phyloP scores from a whole-genome alignment of 37 sponge, comb jelly and placozoan species.

The Ephydatia muelleri region DNA sequence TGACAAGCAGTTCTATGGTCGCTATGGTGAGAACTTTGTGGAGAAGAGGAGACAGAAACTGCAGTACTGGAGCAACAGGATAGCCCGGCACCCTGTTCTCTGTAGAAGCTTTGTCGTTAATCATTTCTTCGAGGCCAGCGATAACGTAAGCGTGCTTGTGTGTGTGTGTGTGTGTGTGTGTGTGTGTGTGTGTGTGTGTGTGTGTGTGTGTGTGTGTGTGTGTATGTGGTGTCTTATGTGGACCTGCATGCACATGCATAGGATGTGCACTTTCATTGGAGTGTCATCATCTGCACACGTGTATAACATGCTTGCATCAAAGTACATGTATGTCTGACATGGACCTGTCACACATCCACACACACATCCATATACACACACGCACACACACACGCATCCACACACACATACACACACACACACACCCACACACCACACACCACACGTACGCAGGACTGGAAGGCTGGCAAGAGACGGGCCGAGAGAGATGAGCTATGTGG shows the following conservation, averaged over 20 bases:
- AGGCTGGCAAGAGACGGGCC: constrained; percentile 93
- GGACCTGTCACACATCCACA: too few relatives aligned
- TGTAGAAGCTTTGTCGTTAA: constrained; percentile 74
- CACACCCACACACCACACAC: neutral
- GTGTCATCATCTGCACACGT: too few relatives aligned
- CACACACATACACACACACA: neutral
- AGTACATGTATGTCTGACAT: too few relatives aligned
- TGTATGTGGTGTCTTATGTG: neutral
- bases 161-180: constrained; percentile 14
- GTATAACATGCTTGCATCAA: too few relatives aligned
- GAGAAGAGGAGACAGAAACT: constrained; percentile 90
- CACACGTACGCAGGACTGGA: constrained; percentile 72
- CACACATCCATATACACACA: too few relatives aligned
- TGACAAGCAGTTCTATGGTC: constrained; percentile 89
- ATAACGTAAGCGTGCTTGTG: constrained; percentile 45
- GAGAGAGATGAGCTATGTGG: constrained; percentile 86
- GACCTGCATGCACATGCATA: neutral
- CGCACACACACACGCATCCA: neutral
- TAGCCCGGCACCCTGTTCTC: constrained; percentile 94
- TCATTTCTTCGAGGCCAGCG: constrained; percentile 67
- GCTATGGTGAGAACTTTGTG: constrained; percentile 90
- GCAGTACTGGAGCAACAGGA: constrained; percentile 90
- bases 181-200: constrained; percentile 8
- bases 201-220: constrained; percentile 14
- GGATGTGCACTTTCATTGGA: too few relatives aligned